phyloP scores from a whole-genome alignment of 2,888 invertebrate genomes.

The Ypsolopha scabrella region DNA sequence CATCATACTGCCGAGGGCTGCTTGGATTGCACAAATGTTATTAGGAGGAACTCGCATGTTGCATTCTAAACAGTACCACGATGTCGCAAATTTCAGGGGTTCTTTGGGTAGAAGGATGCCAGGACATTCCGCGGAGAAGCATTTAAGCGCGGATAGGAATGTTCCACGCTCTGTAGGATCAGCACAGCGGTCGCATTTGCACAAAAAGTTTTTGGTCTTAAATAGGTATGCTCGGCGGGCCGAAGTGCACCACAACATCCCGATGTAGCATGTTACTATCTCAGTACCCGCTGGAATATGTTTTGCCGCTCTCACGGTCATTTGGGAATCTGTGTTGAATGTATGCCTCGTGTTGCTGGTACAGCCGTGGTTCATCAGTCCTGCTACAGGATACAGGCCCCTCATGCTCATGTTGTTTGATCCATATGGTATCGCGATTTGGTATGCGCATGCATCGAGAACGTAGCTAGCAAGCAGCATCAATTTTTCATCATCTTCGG shows the following conservation, averaged over 20 bases:
- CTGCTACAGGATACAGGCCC: conserved; percentile 76
- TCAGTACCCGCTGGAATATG: conserved; percentile 72
- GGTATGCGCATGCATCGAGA: conserved; percentile 78
- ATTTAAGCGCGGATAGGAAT: conserved; percentile 67
- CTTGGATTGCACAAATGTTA: conserved; percentile 62
- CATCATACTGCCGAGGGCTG: conserved; percentile 67
- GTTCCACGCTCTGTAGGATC: conserved; percentile 77
- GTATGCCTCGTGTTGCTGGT: conserved; percentile 75
- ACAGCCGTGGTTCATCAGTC: conserved; percentile 78
- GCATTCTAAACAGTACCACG: conserved; percentile 74
- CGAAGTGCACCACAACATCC: conserved; percentile 76
- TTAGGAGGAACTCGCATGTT: conserved; percentile 47
- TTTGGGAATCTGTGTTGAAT: conserved; percentile 67
- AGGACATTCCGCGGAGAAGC: conserved; percentile 59
- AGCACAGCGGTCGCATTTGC: conserved; percentile 74
- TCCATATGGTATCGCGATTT: conserved; percentile 60
- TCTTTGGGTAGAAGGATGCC: conserved; percentile 71
- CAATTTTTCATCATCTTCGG: conserved; percentile 65
- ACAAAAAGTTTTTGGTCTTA: conserved; percentile 77
- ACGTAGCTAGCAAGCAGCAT: conserved; percentile 71
- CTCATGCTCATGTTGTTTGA: conserved; percentile 64
- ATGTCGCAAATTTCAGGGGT: conserved; percentile 56
- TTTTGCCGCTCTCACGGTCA: conserved; percentile 72
- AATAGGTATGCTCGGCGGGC: conserved; percentile 72
- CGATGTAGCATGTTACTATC: conserved; percentile 75